Percentiles rank a stretch among this genome's conserved stretches.
Conservation (phyloP, 2,113 vertebrate species). For the Neotoma lepida region DNA sequence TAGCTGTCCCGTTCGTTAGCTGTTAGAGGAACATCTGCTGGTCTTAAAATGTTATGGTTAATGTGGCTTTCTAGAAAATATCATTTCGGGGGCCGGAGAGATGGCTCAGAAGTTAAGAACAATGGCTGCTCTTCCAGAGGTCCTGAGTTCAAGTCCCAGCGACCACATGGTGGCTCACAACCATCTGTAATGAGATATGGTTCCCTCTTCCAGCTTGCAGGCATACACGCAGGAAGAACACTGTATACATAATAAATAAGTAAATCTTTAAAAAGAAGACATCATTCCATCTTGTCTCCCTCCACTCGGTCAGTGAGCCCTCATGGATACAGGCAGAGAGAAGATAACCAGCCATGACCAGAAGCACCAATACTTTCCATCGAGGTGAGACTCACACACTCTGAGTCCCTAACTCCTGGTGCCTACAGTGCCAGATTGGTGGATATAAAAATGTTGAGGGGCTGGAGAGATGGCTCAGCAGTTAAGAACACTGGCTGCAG, state of each 20-base stretch:
- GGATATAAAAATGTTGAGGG: rapidly evolving
- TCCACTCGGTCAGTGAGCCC: background rate
- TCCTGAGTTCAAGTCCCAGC: too few species aligned
- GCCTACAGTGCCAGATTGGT: background rate
- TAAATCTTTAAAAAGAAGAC: background rate
- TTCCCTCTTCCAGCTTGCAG: too few species aligned
- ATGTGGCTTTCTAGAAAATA: background rate
- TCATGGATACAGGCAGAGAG: background rate
- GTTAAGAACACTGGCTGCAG: background rate
- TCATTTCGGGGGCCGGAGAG: too few species aligned
- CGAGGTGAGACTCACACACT: background rate
- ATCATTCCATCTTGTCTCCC: background rate
- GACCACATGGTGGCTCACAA: too few species aligned
- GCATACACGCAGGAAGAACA: too few species aligned
- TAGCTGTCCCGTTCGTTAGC: background rate
- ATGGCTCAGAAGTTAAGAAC: too few species aligned
- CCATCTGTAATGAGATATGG: too few species aligned
- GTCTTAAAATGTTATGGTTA: background rate
- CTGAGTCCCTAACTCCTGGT: background rate
- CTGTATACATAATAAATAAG: too few species aligned
- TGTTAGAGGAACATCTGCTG: background rate
- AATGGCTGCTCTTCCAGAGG: too few species aligned
- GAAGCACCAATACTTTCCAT: background rate
- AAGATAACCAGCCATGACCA: background rate
- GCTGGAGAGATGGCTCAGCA: too few species aligned